These are phyloP conservation scores for Chiloscyllium punctatum DNA, from an alignment of 2,797 vertebrate genomes.

Conservation along the genomic window DNA sequence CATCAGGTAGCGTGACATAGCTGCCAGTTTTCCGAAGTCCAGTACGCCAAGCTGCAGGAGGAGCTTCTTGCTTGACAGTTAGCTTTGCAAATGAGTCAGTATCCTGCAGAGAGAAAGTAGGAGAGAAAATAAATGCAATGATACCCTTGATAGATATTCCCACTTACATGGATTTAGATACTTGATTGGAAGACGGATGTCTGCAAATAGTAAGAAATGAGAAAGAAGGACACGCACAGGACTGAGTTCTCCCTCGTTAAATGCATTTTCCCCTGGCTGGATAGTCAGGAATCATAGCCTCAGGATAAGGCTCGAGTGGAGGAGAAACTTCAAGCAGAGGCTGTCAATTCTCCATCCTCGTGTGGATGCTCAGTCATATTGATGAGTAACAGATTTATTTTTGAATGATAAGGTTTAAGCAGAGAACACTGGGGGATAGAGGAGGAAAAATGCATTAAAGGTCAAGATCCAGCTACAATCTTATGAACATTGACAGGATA, in stretches of 20 bases:
- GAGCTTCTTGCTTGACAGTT: slow-evolving; percentile 38
- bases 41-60: slow-evolving; percentile 45
- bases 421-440: neutral
- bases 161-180: neutral
- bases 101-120: slow-evolving; percentile 42
- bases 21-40: slow-evolving; percentile 54
- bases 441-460: neutral
- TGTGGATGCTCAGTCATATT: neutral
- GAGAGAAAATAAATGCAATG: neutral
- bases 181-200: neutral
- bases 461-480: neutral
- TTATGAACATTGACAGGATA: neutral
- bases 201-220: neutral
- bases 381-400: neutral
- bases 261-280: neutral
- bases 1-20: slow-evolving; percentile 46
- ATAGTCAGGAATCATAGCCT: neutral
- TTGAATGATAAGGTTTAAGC: neutral
- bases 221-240: neutral
- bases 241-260: neutral
- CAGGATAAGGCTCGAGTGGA: neutral
- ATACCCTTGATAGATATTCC: neutral
- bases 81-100: slow-evolving; percentile 40
- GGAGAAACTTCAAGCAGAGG: neutral
- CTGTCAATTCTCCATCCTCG: neutral